Evolutionary conservation across 2,888 invertebrate species (phyloP).

Genomic region (Cyaniris semiargus): DNA sequence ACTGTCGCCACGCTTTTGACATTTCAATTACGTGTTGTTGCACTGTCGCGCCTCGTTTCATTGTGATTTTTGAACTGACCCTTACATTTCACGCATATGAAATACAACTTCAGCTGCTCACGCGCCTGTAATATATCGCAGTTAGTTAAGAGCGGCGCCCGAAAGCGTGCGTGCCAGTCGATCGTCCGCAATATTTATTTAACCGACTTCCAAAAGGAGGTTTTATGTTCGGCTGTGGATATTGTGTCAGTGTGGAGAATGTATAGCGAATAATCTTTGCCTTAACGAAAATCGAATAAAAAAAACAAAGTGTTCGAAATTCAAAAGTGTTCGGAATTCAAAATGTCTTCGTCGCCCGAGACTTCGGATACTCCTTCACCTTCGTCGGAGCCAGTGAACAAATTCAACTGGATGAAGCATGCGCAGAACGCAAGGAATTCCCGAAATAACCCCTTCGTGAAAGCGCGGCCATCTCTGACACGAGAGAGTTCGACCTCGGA

Average conservation of each 20-base stretch:
- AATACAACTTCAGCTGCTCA: constrained; percentile 9
- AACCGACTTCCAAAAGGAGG: background rate
- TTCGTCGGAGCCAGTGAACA: constrained; percentile 54
- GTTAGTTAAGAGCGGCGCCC: background rate
- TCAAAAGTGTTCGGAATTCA: constrained; percentile 27
- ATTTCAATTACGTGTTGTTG: too few relatives aligned
- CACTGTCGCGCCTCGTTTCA: background rate
- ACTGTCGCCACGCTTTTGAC: too few relatives aligned
- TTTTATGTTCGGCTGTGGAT: background rate
- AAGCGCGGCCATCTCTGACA: constrained; percentile 62
- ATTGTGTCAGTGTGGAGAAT: background rate
- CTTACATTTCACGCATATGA: background rate
- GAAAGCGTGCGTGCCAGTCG: constrained; percentile 14
- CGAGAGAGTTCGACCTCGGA: constrained; percentile 70
- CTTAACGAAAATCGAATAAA: too few relatives aligned
- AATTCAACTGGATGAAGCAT: constrained; percentile 68
- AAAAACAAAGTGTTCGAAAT: constrained; percentile 34
- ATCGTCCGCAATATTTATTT: constrained; percentile 1
- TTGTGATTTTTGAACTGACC: background rate
- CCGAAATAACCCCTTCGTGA: constrained; percentile 68
- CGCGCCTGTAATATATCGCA: background rate
- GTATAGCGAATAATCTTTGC: background rate
- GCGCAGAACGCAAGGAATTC: constrained; percentile 56
- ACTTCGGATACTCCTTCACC: constrained; percentile 57
- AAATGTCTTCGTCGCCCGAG: constrained; percentile 49